Conservation (phyloP, 2,888 invertebrate genomes). For the Apantesis nais region DNA sequence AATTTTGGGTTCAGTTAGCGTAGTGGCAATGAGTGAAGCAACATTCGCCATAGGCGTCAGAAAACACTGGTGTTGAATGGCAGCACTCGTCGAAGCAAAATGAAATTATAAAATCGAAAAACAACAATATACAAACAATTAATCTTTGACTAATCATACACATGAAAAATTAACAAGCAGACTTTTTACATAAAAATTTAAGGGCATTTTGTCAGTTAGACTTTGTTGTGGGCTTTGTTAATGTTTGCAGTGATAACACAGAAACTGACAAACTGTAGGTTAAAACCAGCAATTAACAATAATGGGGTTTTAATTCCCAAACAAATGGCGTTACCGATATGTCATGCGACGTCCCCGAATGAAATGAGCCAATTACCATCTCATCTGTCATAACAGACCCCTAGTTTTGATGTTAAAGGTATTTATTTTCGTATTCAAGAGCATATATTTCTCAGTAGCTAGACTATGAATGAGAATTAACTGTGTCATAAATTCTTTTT, state of each 20-base stretch:
- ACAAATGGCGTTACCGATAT: neutral
- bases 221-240: neutral
- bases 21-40: neutral
- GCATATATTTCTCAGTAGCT: neutral
- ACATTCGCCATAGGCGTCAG: neutral
- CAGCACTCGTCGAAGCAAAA: too few species aligned
- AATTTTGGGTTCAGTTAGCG: too few species aligned
- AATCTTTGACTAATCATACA: neutral
- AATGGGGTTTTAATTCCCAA: slow-evolving; percentile 7
- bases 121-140: too few species aligned
- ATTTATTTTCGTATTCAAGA: neutral
- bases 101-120: too few species aligned
- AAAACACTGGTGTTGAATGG: too few species aligned
- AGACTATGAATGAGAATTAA: neutral
- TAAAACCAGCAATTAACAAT: slow-evolving; percentile 2
- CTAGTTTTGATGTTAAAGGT: slow-evolving; percentile 12
- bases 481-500: neutral
- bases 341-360: neutral
- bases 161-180: neutral
- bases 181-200: neutral
- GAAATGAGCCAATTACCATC: neutral
- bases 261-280: neutral
- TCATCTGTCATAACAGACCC: neutral
- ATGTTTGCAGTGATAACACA: neutral
- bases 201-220: neutral